Base-by-base conservation (phyloP, 2,113 vertebrate species). In the Indri indri region DNA sequence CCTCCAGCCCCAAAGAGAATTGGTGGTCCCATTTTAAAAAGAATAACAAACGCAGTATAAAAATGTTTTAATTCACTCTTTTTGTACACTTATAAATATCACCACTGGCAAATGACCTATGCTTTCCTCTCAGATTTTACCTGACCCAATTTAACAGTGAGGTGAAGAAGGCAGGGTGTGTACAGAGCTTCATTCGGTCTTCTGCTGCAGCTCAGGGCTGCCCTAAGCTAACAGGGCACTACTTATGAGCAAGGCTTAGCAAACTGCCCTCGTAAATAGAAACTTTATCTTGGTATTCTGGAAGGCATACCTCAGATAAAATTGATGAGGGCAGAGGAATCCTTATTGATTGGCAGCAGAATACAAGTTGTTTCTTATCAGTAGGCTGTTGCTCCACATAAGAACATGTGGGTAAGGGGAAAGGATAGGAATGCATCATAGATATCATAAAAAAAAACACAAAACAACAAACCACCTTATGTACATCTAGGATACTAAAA, bases 1-100 rank as follows among this genome's bases (percentile, higher is more conserved):
- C 18, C 8, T 25, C 13, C 2, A 71, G 18, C 2, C 22, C 27
- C 52, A 40, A 45, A 97, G 63, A 90, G 45, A 79, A 93, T 5
- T 16, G n/a, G 57, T 88, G 27, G 85, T 47, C 71, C 94, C 34
- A 93, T 57, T 81, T 97, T n/a, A 76, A 93, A 93, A 70, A 94
- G 73, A 94, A 89, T 80, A 77, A 88, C 6, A 94, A 92, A 52
- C 32, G 85, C 7, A 92, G 7, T 88, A 40, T 74, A 86, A 94
- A 96, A 93, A 89, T 47, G 52, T 70, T 94, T 91, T 52, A 81
- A 65, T 23, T 54, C 30, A 50, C 91, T 85, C 11, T 32, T 93
- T 95, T 77, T 93, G 42, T 47, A 71, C 17, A 57, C 22, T 96
- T 84, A 92, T 5, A 94, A 86, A 85, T 47, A 94, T 23, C 34